Base-by-base conservation (phyloP, 2,888 invertebrate genomes). In the Sesia bembeciformis region DNA sequence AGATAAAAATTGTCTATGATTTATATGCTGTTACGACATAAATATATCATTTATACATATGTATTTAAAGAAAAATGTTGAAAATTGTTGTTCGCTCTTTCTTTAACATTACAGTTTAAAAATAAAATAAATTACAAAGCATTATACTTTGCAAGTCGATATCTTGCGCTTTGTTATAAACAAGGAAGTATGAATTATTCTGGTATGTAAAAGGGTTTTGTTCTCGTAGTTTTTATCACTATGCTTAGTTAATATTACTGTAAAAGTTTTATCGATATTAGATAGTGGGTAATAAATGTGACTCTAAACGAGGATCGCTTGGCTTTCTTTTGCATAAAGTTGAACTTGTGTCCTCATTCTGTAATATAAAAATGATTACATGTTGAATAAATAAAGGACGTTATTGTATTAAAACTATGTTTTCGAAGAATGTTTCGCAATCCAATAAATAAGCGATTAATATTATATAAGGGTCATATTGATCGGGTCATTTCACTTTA, bases 201-300 rank as follows among this genome's bases (percentile, higher is more conserved):
- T 8, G 23, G 23, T n/a, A 46, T 46, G 7, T 46, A 46, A 46
- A n/a, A 46, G 46, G n/a, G 3, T 4, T 46, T 46, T 23, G 46
- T 46, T 46, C 46, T 46, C 4, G 46, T 46, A 46, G 46, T 46
- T 6, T 8, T 46, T 4, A 46, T 23, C 64, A 58, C 55, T 62
- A 63, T 60, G 58, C 65, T 66, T 68, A 65, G 65, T 63, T 63
- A 64, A 55, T 66, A 67, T 65, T 69, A 66, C 63, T 69, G 68
- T 66, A 72, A 67, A 74, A 69, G 57, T 65, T 72, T 73, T 70
- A 75, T 74, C 60, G 57, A 70, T 70, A 76, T 68, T 68, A 64
- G 62, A 61, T 79, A 82, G 70, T 72, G 64, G 78, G 72, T 89
- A 88, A 88, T 87, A 85, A 87, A 85, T 89, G 88, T 89, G 87